Conservation (phyloP, 2,797 vertebrate genomes). For the Odontamblyopus lacepedii region DNA sequence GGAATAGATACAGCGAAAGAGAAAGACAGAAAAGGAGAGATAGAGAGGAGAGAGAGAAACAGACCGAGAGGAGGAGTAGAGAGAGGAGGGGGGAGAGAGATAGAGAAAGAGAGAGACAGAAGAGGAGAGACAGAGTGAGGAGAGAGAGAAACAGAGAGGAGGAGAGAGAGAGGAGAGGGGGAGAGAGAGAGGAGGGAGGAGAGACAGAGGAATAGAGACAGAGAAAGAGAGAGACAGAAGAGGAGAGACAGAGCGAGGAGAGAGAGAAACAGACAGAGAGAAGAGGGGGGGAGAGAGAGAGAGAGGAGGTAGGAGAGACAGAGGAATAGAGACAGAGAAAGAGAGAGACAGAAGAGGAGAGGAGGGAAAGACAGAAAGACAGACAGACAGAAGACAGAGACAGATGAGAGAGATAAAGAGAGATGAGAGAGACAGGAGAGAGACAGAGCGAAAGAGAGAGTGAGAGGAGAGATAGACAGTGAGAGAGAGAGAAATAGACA, state of each 20-base stretch:
- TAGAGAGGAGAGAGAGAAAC: constrained; percentile 61
- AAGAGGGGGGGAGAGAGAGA: constrained; percentile 74
- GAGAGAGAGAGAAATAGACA: constrained; percentile 33
- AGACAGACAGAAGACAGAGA: neutral
- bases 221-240: constrained; percentile 29
- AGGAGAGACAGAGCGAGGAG: constrained; percentile 82
- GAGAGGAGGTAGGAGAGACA: constrained; percentile 81
- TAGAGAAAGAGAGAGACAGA: constrained; percentile 82
- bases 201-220: constrained; percentile 17
- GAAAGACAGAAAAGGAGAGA: constrained; percentile 78
- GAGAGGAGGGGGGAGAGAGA: constrained; percentile 37
- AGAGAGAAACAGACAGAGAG: neutral
- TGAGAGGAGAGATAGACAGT: constrained; percentile 53
- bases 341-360: constrained; percentile 66
- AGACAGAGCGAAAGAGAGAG: constrained; percentile 51
- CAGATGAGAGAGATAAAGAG: constrained; percentile 81
- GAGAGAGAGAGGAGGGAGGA: constrained; percentile 70
- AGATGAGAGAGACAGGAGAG: constrained; percentile 71
- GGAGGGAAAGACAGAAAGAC: neutral
- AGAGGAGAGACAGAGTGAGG: constrained; percentile 32
- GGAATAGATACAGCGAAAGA: constrained; percentile 8
- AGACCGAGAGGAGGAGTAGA: constrained; percentile 82
- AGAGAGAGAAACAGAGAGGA: constrained; percentile 84
- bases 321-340: no score
- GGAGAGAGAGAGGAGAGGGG: constrained; percentile 70